Conservation (phyloP, 2,797 vertebrate genomes). For the Cynodonichthys magdalenae region DNA sequence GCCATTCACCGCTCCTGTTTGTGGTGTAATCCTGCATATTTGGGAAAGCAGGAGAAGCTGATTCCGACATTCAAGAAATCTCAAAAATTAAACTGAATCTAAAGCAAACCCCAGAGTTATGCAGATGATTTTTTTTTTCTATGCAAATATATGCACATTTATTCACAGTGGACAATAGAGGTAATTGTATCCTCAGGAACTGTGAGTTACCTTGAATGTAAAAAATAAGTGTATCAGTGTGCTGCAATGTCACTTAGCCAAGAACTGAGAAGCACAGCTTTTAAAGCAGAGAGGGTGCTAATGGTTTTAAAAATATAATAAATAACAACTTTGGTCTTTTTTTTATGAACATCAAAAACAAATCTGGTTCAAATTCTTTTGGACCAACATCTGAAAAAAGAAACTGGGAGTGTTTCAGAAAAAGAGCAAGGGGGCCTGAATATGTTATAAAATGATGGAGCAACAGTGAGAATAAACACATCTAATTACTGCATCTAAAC, state of each 20-base stretch:
- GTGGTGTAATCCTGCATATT: neutral
- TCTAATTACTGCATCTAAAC: too few relatives aligned
- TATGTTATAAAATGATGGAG: too few relatives aligned
- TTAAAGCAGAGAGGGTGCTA: neutral
- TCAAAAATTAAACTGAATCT: constrained; percentile 2
- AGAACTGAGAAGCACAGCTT: constrained; percentile 1
- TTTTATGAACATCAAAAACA: neutral
- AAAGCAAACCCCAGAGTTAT: constrained; percentile 2
- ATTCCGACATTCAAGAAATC: constrained; percentile 13
- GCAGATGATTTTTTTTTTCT: constrained; percentile 6
- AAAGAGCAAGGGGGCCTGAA: too few relatives aligned
- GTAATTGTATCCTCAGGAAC: constrained; percentile 15
- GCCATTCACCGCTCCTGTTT: constrained; percentile 6
- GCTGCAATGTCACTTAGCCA: neutral
- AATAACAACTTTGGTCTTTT: constrained; percentile 2
- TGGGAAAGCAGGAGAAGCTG: neutral
- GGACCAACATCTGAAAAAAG: too few relatives aligned
- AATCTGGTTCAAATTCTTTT: too few relatives aligned
- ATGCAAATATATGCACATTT: constrained; percentile 21
- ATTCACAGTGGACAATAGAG: constrained; percentile 17
- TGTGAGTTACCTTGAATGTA: constrained; percentile 6
- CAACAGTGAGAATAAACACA: too few relatives aligned
- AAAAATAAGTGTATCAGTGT: neutral
- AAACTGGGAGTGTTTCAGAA: too few relatives aligned
- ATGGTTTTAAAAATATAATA: neutral